A percentile compares a stretch with the other conserved stretches of the same genome.
Conservation (phyloP, 2,797 vertebrate species). For the Gymnocypris eckloni region DNA sequence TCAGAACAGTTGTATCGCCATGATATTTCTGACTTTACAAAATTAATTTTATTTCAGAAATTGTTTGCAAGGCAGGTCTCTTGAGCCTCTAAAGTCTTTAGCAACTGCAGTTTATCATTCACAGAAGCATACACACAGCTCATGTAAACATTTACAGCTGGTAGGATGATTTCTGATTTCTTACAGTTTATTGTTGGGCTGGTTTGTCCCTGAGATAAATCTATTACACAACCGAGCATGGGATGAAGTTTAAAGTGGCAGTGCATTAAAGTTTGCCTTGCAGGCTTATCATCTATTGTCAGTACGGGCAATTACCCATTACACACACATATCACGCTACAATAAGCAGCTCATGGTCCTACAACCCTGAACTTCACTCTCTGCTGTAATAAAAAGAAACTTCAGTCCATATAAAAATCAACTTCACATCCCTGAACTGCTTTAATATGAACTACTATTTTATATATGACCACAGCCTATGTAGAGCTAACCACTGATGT, state of each 20-base stretch:
- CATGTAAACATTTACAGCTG: not conserved
- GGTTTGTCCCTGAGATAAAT: slow-evolving; percentile 26
- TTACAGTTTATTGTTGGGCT: slow-evolving; percentile 8
- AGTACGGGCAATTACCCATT: slow-evolving; percentile 63
- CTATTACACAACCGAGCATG: slow-evolving; percentile 19
- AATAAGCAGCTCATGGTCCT: not conserved
- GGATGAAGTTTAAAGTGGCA: not conserved
- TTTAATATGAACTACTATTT: not conserved
- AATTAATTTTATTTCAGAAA: not conserved
- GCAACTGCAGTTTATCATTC: not conserved
- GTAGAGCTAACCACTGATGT: not conserved
- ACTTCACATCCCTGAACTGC: not conserved
- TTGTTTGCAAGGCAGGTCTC: not conserved
- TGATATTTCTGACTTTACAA: not conserved
- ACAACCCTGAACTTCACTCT: slow-evolving; percentile 68
- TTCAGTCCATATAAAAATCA: not conserved
- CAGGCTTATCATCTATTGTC: slow-evolving; percentile 16
- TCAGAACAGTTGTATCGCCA: too few relatives aligned
- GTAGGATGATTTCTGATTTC: not conserved
- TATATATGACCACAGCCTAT: not conserved
- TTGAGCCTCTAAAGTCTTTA: not conserved
- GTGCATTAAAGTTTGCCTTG: slow-evolving; percentile 29
- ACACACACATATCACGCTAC: slow-evolving; percentile 60
- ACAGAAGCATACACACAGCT: not conserved
- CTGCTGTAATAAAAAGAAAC: not conserved